Percentiles rank a stretch among this genome's conserved stretches.
Evolutionary conservation across 1,140 invertebrate genomes (phyloP).

Genomic region (Eriosoma lanigerum): DNA sequence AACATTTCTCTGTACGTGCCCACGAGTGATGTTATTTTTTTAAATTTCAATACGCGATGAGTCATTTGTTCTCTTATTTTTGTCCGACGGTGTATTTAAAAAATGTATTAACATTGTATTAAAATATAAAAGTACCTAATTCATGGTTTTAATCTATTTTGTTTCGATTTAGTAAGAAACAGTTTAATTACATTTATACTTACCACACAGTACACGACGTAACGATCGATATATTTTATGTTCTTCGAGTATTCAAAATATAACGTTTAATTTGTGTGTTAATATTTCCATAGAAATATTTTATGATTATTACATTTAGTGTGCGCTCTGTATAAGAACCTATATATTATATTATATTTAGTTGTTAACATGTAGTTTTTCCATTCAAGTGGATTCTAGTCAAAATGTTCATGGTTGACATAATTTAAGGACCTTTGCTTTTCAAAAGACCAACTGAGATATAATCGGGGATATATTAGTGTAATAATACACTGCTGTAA

Average conservation of each 20-base stretch:
- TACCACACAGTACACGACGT: background rate
- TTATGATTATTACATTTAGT: too few species aligned
- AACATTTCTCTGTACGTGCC: background rate
- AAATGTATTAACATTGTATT: background rate
- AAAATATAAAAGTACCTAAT: background rate
- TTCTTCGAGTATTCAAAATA: background rate
- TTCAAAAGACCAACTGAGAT: background rate
- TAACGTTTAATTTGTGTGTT: too few species aligned
- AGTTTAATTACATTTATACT: too few species aligned
- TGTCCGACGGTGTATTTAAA: too few species aligned
- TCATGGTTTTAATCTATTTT: background rate
- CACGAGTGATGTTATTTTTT: slow-evolving; percentile 1
- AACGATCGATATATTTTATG: background rate
- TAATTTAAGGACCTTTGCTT: background rate
- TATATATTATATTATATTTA: background rate
- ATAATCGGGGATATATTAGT: slow-evolving; percentile 31
- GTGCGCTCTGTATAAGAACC: too few species aligned
- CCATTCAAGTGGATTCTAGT: slow-evolving; percentile 27
- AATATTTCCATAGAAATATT: too few species aligned
- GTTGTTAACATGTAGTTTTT: background rate
- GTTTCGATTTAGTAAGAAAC: too few species aligned
- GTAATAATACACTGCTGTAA: background rate
- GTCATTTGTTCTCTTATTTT: background rate
- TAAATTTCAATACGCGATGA: background rate
- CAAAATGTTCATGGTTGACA: slow-evolving; percentile 24